These are phyloP conservation scores for Aleiodes leptofemur DNA, from an alignment of 2,888 invertebrate species.

Conservation along the genomic window DNA sequence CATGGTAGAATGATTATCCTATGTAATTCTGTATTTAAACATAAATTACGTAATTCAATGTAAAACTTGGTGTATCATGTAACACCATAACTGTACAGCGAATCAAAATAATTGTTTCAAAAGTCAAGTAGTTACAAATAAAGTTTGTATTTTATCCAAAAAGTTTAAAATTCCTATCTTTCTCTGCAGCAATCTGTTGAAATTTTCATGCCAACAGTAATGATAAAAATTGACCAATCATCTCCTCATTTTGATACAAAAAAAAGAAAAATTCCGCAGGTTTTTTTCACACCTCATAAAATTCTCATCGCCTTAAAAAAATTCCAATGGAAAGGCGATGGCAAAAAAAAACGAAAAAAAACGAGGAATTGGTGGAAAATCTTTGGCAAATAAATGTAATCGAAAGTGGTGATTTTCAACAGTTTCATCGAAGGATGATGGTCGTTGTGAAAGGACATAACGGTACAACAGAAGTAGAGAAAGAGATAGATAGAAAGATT, in stretches of 20 bases:
- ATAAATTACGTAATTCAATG: conserved; percentile 20
- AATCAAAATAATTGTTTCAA: conserved; percentile 20
- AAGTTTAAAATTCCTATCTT: too few species aligned
- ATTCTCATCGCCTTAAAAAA: too few species aligned
- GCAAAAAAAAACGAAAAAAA: too few species aligned
- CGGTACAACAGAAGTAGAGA: conserved; percentile 51
- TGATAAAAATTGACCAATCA: too few species aligned
- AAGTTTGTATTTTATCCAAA: not conserved
- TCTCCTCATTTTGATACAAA: too few species aligned
- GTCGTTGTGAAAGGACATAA: conserved; percentile 64
- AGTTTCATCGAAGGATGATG: conserved; percentile 65
- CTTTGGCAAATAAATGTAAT: conserved; percentile 56
- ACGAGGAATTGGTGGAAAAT: not conserved
- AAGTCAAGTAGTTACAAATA: not conserved
- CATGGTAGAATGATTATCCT: conserved; percentile 5
- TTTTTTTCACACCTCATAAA: too few species aligned
- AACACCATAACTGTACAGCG: conserved; percentile 1
- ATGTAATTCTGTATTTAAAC: not conserved
- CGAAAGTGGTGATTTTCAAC: conserved; percentile 63
- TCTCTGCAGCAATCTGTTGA: too few species aligned
- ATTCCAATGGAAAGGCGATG: too few species aligned
- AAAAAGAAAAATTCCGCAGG: too few species aligned
- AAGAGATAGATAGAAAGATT: not conserved
- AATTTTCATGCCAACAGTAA: too few species aligned
- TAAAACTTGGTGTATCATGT: conserved; percentile 1